phyloP scores from a whole-genome alignment of 92 coral and sea anemone genomes.

The Palythoa grandiflora region DNA sequence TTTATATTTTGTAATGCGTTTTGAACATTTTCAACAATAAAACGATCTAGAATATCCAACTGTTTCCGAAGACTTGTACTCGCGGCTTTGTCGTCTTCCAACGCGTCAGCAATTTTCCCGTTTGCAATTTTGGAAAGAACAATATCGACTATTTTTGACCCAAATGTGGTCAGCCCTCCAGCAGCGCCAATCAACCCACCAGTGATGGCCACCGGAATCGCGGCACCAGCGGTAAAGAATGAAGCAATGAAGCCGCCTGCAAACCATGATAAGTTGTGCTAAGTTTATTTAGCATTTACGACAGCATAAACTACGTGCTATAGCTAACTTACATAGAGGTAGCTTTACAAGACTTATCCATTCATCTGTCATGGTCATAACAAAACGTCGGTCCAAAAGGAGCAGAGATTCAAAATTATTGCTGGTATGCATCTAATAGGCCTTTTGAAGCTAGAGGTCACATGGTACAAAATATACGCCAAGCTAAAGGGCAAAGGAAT shows the following conservation, averaged over 20 bases:
- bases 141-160: slow-evolving; percentile 70
- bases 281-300: too few relatives aligned
- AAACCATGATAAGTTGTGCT: neutral
- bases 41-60: slow-evolving; percentile 42
- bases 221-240: slow-evolving; percentile 73
- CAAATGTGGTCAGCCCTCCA: slow-evolving; percentile 73
- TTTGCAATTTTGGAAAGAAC: slow-evolving; percentile 44
- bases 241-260: slow-evolving; percentile 65
- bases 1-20: slow-evolving; percentile 48
- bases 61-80: slow-evolving; percentile 57
- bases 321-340: too few relatives aligned
- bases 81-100: slow-evolving; percentile 62
- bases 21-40: slow-evolving; percentile 57
- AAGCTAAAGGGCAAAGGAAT: too few relatives aligned
- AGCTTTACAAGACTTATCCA: too few relatives aligned
- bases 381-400: too few relatives aligned
- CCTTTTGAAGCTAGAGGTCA: too few relatives aligned
- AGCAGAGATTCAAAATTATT: too few relatives aligned
- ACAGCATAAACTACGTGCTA: too few relatives aligned
- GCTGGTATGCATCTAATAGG: too few relatives aligned
- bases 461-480: too few relatives aligned
- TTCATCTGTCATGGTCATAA: too few relatives aligned
- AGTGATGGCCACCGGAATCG: slow-evolving; percentile 66
- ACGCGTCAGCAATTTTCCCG: slow-evolving; percentile 58
- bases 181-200: slow-evolving; percentile 72